These are phyloP conservation scores for Hoplostethus atlanticus DNA, from an alignment of 2,797 vertebrate species.

Conservation along the genomic window DNA sequence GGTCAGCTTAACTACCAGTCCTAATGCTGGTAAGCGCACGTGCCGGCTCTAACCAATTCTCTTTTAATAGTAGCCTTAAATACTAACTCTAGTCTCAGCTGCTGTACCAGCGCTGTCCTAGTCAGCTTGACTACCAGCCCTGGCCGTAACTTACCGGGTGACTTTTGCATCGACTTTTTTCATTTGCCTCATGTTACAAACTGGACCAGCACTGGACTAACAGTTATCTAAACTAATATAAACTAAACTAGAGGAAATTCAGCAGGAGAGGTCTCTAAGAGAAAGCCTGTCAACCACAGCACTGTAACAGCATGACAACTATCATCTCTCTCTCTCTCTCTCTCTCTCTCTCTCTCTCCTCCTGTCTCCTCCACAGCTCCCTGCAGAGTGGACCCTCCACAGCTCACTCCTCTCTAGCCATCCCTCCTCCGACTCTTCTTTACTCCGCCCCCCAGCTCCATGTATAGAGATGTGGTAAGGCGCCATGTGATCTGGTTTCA, in stretches of 20 bases:
- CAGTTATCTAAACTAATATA: background rate
- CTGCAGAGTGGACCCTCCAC: slow-evolving; percentile 73
- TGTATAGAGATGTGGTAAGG: slow-evolving; percentile 78
- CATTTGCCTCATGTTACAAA: slow-evolving; percentile 4
- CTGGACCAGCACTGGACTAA: background rate
- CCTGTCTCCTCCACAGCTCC: slow-evolving; percentile 61
- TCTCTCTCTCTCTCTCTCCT: slow-evolving; percentile 5
- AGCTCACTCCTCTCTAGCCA: slow-evolving; percentile 55
- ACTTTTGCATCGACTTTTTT: background rate
- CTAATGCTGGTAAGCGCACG: background rate
- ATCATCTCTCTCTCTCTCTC: slow-evolving; percentile 12
- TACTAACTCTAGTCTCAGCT: too few species aligned
- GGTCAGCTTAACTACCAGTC: too few species aligned
- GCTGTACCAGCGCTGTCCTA: too few species aligned
- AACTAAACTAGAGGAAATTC: background rate
- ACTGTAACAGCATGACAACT: slow-evolving; percentile 8
- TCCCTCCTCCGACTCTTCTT: slow-evolving; percentile 59
- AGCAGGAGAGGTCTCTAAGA: background rate
- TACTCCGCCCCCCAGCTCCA: slow-evolving; percentile 79
- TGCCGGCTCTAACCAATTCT: background rate
- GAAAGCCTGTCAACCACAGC: background rate
- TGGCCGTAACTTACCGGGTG: background rate
- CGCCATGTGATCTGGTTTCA: slow-evolving; percentile 86
- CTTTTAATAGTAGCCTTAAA: too few species aligned
- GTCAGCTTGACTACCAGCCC: background rate